These are phyloP conservation scores for Thymallus thymallus DNA, from an alignment of 2,113 vertebrate genomes.

Conservation along the genomic window DNA sequence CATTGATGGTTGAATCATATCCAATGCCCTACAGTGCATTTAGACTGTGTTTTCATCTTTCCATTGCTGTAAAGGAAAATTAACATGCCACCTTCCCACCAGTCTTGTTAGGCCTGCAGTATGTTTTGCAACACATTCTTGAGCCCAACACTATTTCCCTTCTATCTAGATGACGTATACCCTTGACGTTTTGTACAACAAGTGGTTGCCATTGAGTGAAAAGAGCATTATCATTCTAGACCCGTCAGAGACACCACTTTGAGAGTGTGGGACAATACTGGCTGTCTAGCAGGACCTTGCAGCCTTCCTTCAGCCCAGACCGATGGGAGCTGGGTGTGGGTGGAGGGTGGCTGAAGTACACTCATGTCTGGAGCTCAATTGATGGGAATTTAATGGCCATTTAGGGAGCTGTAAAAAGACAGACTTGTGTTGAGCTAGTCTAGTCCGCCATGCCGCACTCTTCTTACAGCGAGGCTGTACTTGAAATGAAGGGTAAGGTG, in stretches of 20 bases:
- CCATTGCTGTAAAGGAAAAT: too few species aligned
- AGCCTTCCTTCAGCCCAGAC: slow-evolving; percentile 36
- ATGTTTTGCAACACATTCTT: too few species aligned
- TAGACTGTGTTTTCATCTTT: too few species aligned
- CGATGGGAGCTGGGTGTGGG: slow-evolving; percentile 59
- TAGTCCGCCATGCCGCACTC: slow-evolving; percentile 59
- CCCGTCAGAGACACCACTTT: slow-evolving; percentile 50
- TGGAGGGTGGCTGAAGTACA: slow-evolving; percentile 78
- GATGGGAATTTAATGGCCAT: slow-evolving; percentile 89
- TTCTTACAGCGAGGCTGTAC: slow-evolving; percentile 68
- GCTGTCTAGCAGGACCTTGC: slow-evolving; percentile 72
- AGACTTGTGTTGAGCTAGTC: slow-evolving; percentile 79
- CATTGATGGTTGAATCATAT: too few species aligned
- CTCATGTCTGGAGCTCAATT: slow-evolving; percentile 86
- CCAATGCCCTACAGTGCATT: too few species aligned
- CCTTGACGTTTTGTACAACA: too few species aligned
- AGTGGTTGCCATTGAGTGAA: slow-evolving; percentile 40
- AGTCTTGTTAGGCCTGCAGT: too few species aligned
- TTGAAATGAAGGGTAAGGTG: slow-evolving; percentile 61
- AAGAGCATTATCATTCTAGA: slow-evolving; percentile 65
- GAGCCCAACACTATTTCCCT: too few species aligned
- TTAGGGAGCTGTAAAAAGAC: slow-evolving; percentile 83
- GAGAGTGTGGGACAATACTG: slow-evolving; percentile 78
- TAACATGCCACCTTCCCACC: too few species aligned
- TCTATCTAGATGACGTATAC: too few species aligned